Conservation (phyloP, 2,113 vertebrate genomes). For the Platichthys flesus region DNA sequence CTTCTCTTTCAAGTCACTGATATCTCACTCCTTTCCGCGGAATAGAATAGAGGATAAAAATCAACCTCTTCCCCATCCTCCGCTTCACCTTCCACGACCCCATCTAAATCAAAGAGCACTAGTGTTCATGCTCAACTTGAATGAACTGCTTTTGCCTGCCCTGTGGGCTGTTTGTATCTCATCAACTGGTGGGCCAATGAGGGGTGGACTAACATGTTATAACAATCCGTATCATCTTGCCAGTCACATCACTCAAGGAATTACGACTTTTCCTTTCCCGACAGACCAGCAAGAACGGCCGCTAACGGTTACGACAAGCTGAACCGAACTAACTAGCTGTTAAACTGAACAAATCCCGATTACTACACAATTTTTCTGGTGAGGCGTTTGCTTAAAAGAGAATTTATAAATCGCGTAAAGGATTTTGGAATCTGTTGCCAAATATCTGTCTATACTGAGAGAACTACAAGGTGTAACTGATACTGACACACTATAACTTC, state of each 20-base stretch:
- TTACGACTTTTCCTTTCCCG: conserved; percentile 1
- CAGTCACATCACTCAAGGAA: conserved; percentile 41
- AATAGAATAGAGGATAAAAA: conserved; percentile 55
- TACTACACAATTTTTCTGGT: not conserved
- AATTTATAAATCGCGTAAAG: not conserved
- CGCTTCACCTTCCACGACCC: conserved; percentile 65
- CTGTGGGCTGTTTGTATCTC: conserved; percentile 61
- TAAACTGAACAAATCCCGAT: not conserved
- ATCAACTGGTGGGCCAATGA: conserved; percentile 59
- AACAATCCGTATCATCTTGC: conserved; percentile 63
- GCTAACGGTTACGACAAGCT: not conserved
- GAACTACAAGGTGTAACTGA: not conserved
- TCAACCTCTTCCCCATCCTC: conserved; percentile 53
- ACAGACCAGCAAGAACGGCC: not conserved
- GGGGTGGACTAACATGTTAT: conserved; percentile 42
- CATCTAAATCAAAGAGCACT: conserved; percentile 65
- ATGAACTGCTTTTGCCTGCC: conserved; percentile 69
- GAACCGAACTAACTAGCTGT: not conserved
- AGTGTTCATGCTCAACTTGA: conserved; percentile 71
- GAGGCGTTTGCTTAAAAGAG: not conserved
- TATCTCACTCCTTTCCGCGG: conserved; percentile 40
- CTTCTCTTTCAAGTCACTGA: conserved; percentile 68
- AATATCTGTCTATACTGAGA: not conserved
- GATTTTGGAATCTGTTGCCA: not conserved
- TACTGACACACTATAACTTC: conserved; percentile 9